Evolutionary conservation across 2,888 invertebrate genomes (phyloP).

Genomic region (Brenthis ino): DNA sequence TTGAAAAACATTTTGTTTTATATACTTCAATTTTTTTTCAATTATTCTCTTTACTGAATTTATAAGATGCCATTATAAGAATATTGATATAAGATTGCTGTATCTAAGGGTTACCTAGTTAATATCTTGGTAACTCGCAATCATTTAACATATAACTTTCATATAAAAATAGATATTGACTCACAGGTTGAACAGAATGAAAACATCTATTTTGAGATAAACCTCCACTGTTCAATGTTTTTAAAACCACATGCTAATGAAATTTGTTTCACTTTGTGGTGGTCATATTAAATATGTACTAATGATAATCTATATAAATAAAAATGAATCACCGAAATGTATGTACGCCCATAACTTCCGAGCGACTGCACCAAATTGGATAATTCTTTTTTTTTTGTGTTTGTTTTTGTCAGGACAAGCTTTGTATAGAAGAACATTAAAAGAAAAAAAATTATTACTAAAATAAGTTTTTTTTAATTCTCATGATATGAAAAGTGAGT

Average conservation of each 20-base stretch:
- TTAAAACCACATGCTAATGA: constrained; percentile 16
- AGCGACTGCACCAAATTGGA: too few relatives aligned
- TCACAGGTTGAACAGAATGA: constrained; percentile 28
- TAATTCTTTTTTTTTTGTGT: too few relatives aligned
- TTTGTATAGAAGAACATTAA: too few relatives aligned
- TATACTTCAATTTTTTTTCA: neutral
- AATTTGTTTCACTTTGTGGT: constrained; percentile 10
- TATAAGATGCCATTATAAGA: neutral
- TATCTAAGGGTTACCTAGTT: neutral
- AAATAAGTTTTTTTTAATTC: too few relatives aligned
- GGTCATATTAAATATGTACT: neutral
- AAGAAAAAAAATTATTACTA: too few relatives aligned
- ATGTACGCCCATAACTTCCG: too few relatives aligned
- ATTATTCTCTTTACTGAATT: too few relatives aligned
- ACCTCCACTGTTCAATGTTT: constrained; percentile 29
- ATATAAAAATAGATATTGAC: constrained; percentile 32
- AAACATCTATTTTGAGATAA: constrained; percentile 33
- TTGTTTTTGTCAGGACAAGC: too few relatives aligned
- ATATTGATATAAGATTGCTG: neutral
- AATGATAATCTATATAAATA: too few relatives aligned
- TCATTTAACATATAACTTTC: constrained; percentile 12
- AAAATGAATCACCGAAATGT: too few relatives aligned
- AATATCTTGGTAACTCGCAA: neutral
- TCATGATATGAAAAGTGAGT: too few relatives aligned
- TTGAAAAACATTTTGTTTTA: too few relatives aligned